Percentiles rank a stretch among this genome's conserved stretches.
phyloP scores from a whole-genome alignment of 2,888 invertebrate species.

The Diarsia mendica region DNA sequence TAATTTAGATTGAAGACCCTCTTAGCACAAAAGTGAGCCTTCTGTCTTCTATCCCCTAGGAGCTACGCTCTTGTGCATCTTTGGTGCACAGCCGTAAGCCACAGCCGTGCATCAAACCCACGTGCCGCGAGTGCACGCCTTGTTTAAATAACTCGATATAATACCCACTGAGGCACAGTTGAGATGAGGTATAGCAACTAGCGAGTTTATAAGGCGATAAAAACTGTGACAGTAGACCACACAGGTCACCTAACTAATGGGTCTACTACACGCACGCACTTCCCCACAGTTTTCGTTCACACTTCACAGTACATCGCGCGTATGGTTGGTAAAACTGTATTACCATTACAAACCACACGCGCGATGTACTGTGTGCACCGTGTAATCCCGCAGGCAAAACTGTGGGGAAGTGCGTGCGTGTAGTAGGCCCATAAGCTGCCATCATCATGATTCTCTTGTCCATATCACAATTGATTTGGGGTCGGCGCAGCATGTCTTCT shows the following conservation, averaged over 20 bases:
- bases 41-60: neutral
- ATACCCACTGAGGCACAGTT: neutral
- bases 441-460: too few species aligned
- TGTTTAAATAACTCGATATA: conserved; percentile 52
- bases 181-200: neutral
- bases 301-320: too few species aligned
- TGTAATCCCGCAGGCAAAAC: too few species aligned
- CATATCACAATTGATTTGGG: too few species aligned
- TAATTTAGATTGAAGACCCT: neutral
- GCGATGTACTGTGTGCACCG: too few species aligned
- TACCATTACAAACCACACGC: too few species aligned
- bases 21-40: neutral
- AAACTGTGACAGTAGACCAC: neutral
- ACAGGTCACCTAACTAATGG: neutral
- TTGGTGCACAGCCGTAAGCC: conserved; percentile 56
- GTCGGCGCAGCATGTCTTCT: too few species aligned
- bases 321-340: too few species aligned
- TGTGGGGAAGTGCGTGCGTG: too few species aligned
- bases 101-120: conserved; percentile 72
- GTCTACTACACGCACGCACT: too few species aligned
- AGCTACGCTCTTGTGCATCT: conserved; percentile 28
- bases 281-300: too few species aligned
- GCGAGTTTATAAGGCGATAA: neutral
- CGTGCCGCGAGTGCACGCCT: conserved; percentile 66
- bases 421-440: too few species aligned